Base-by-base conservation (phyloP, 2,797 vertebrate genomes). In the Sebastes ruberrimus region DNA sequence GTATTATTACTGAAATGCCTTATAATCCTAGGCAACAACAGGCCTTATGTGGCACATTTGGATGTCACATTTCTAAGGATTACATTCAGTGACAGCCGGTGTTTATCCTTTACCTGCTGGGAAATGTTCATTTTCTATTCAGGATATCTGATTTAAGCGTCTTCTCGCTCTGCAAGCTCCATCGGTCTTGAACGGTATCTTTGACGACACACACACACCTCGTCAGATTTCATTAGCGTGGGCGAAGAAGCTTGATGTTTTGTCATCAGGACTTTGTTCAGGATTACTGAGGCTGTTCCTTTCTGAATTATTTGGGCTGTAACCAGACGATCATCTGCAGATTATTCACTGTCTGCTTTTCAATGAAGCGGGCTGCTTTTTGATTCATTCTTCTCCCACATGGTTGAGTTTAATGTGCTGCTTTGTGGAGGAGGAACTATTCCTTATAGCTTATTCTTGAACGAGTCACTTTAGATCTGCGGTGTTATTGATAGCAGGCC, bases 361-460 rank as follows among this genome's bases (percentile, higher is more conserved):
- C 53, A 68, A 11, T 74, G 74, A 88, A 67, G 25, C 6, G 0
- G 18, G 42, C 35, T 4, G 61, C 35, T 64, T 83, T 83, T 91
- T 83, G 65, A 85, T 90, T 89, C 74, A 75, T 84, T 90, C 68
- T 74, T 76, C 65, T 84, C 77, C 81, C 72, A 77, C 83, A 71
- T 77, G 78, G 69, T 68, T 80, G 85, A 60, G 71, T 84, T 87
- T 81, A 88, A 88, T 84, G 67, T 59, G 69, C 63, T 53, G 68
- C 79, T 81, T 56, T 81, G 80, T 78, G 78, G 79, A 80, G 78
- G 83, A 67, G 74, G 63, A 74, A 81, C 9, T 61, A 72, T 84
- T 90, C 57, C 28, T 84, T 52, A 30, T 56, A 78, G 71, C 71
- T 57, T 49, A 25, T 76, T 86, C 56, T 20, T 80, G 60, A 22